Evolutionary conservation across 2,113 vertebrate genomes (phyloP).

Genomic region (Acanthisitta chloris): DNA sequence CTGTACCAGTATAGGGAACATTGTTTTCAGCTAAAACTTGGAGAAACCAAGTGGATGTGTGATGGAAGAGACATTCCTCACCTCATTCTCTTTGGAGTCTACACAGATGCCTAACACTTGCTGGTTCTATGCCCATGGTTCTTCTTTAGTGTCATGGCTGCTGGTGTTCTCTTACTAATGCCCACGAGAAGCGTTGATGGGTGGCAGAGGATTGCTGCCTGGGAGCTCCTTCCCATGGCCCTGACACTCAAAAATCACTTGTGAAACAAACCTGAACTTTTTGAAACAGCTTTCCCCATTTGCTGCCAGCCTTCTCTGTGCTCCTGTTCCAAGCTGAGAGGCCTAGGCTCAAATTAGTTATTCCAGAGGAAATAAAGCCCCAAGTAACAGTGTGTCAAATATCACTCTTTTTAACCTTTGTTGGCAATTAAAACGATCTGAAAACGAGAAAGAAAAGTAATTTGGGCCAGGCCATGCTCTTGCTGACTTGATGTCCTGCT

Average conservation of each 20-base stretch:
- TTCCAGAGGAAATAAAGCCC: neutral
- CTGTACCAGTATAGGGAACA: neutral
- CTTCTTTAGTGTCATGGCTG: neutral
- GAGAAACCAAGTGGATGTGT: neutral
- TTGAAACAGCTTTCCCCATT: neutral
- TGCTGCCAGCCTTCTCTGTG: neutral
- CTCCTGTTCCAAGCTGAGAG: neutral
- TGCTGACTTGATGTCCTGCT: neutral
- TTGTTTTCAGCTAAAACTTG: neutral
- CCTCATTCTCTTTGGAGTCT: neutral
- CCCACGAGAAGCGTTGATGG: neutral
- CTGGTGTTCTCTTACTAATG: neutral
- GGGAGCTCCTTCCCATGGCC: neutral
- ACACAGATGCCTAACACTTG: neutral
- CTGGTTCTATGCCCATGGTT: neutral
- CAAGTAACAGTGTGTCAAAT: neutral
- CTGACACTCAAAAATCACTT: neutral
- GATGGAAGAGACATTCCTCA: neutral
- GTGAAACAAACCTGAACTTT: neutral
- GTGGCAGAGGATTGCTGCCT: neutral
- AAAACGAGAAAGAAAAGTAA: neutral
- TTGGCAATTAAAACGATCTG: neutral
- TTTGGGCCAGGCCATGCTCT: neutral
- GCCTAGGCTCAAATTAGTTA: neutral
- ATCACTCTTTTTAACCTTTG: neutral